phyloP scores from a whole-genome alignment of 2,888 invertebrate species.

The Amorpha juglandis region DNA sequence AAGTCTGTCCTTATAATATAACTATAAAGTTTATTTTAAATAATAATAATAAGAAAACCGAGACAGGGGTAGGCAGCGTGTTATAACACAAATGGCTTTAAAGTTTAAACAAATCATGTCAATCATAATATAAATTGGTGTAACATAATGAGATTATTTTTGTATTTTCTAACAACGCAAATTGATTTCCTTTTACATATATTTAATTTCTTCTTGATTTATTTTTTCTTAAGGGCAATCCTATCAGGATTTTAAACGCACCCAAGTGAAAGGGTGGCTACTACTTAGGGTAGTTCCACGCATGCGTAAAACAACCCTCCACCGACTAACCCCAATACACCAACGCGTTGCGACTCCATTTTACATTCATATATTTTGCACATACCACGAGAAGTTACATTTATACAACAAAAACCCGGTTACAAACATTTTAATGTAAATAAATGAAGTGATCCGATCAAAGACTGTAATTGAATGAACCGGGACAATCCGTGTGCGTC shows the following conservation, averaged over 20 bases:
- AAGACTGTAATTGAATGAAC: conserved; percentile 32
- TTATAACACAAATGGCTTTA: no score
- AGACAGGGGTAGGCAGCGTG: no score
- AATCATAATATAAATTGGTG: no score
- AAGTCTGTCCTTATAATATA: no score
- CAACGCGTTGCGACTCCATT: conserved; percentile 62
- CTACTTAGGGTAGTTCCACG: conserved; percentile 47
- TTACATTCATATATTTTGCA: conserved; percentile 60
- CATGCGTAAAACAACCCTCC: conserved; percentile 55
- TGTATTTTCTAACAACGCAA: no score
- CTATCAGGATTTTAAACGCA: conserved; percentile 53
- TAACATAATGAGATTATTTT: no score
- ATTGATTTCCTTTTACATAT: no score
- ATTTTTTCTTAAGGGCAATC: neutral
- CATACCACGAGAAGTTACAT: conserved; percentile 28
- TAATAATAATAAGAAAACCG: no score
- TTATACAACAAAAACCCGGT: neutral
- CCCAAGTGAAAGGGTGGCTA: conserved; percentile 39
- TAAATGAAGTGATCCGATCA: conserved; percentile 43
- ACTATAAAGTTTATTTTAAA: no score
- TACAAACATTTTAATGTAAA: conserved; percentile 1
- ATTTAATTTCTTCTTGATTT: no score
- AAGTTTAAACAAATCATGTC: no score
- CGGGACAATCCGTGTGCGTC: conserved; percentile 32
- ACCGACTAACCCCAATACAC: conserved; percentile 63